Conservation (phyloP, 1,140 invertebrate species). For the Diprion similis region DNA sequence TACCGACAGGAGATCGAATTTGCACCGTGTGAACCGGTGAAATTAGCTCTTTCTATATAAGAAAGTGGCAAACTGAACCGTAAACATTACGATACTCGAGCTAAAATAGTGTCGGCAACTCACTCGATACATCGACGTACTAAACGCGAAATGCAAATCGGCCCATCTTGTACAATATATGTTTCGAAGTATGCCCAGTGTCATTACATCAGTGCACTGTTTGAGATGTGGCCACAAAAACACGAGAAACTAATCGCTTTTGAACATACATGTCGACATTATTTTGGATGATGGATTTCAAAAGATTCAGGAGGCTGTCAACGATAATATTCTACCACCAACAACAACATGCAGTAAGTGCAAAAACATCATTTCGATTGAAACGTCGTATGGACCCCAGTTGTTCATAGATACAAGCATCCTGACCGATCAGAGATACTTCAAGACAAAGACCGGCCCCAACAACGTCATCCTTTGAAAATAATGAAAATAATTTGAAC, state of each 20-base stretch:
- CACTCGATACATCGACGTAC: too few relatives aligned
- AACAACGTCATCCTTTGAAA: too few relatives aligned
- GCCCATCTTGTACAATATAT: conserved; percentile 15
- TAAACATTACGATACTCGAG: too few relatives aligned
- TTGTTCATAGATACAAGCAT: conserved; percentile 18
- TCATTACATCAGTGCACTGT: conserved; percentile 5
- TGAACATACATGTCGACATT: conserved; percentile 12
- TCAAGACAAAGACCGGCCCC: neutral
- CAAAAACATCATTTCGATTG: neutral
- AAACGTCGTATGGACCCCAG: conserved; percentile 15
- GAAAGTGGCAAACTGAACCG: too few relatives aligned
- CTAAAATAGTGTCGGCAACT: too few relatives aligned
- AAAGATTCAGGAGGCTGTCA: neutral
- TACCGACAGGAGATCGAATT: too few relatives aligned
- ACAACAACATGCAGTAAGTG: too few relatives aligned
- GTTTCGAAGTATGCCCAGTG: conserved; percentile 13
- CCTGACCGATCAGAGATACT: conserved; percentile 8
- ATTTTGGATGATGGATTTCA: conserved; percentile 10
- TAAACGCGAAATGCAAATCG: conserved; percentile 11
- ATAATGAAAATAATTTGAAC: too few relatives aligned
- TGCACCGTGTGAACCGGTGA: too few relatives aligned
- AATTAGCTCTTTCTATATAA: too few relatives aligned
- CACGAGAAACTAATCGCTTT: conserved; percentile 5
- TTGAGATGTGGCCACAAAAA: conserved; percentile 6
- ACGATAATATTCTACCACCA: conserved; percentile 7